Conservation (phyloP, 2,113 vertebrate species). For the Pantherophis guttatus region DNA sequence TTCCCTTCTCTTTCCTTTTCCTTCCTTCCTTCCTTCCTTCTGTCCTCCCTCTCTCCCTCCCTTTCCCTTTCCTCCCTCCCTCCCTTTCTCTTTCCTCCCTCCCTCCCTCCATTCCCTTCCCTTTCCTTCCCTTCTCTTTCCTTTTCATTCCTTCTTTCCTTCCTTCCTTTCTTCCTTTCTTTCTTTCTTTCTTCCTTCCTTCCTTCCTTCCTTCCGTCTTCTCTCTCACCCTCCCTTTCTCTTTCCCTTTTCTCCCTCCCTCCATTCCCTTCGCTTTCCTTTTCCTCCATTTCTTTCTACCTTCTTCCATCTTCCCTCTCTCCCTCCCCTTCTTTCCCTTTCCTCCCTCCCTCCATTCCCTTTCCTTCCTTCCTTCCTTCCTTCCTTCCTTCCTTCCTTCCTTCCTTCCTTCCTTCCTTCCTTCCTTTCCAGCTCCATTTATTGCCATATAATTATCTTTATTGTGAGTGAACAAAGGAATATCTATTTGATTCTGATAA, state of each 20-base stretch:
- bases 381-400: not conserved
- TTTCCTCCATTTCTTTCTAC: too few species aligned
- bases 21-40: rapidly evolving
- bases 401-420: not conserved
- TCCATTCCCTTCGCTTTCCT: not conserved
- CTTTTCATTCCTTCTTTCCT: rapidly evolving
- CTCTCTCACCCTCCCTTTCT: not conserved
- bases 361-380: too few species aligned
- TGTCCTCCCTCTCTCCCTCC: not conserved
- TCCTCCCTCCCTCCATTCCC: too few species aligned
- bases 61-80: too few species aligned
- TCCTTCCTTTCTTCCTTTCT: rapidly evolving
- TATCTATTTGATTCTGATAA: not conserved
- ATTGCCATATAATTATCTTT: not conserved
- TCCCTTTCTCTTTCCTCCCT: too few species aligned
- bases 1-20: not conserved
- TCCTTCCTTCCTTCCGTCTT: too few species aligned
- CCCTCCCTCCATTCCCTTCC: not conserved
- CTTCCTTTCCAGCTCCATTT: not conserved
- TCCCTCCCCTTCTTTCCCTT: not conserved
- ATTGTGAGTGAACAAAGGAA: not conserved
- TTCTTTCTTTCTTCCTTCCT: too few species aligned
- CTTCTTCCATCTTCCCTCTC: not conserved
- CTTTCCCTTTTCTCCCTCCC: not conserved
- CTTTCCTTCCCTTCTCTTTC: too few species aligned